These are phyloP conservation scores for Hipparchia sbordonii DNA, from an alignment of 2,888 invertebrate genomes.

Conservation along the genomic window DNA sequence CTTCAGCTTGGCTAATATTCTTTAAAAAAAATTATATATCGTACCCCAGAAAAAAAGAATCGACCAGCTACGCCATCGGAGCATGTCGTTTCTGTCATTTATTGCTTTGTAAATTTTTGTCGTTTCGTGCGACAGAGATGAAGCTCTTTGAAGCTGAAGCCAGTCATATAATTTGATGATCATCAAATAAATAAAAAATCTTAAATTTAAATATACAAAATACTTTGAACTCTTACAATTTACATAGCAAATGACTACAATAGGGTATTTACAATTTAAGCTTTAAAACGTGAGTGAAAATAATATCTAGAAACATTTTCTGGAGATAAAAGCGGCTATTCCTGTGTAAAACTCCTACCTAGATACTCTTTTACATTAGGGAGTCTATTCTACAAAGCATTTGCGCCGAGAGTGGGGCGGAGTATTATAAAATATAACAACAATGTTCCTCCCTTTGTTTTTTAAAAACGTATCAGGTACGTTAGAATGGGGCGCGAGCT, in stretches of 20 bases:
- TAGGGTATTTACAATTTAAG: slow-evolving; percentile 15
- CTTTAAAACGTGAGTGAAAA: slow-evolving; percentile 26
- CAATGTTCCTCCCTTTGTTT: slow-evolving; percentile 73
- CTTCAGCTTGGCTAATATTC: no score
- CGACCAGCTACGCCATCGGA: no score
- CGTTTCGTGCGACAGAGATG: no score
- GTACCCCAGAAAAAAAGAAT: no score
- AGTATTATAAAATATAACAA: slow-evolving; percentile 73
- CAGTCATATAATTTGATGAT: no score
- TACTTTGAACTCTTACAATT: neutral
- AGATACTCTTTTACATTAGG: slow-evolving; percentile 69
- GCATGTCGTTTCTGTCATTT: no score
- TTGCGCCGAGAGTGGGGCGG: slow-evolving; percentile 53
- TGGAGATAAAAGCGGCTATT: slow-evolving; percentile 63
- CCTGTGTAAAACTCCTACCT: slow-evolving; percentile 63
- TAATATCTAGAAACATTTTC: slow-evolving; percentile 46
- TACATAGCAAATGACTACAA: neutral
- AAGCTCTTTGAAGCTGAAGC: no score
- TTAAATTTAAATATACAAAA: neutral
- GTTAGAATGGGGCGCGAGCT: slow-evolving; percentile 69
- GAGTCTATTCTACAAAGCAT: slow-evolving; percentile 69
- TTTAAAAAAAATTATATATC: no score
- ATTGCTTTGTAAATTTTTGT: no score
- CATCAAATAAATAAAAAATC: no score
- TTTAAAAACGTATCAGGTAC: slow-evolving; percentile 63